These are phyloP conservation scores for Drosophila multiciliata DNA, from an alignment of 2,888 invertebrate species.

Conservation along the genomic window DNA sequence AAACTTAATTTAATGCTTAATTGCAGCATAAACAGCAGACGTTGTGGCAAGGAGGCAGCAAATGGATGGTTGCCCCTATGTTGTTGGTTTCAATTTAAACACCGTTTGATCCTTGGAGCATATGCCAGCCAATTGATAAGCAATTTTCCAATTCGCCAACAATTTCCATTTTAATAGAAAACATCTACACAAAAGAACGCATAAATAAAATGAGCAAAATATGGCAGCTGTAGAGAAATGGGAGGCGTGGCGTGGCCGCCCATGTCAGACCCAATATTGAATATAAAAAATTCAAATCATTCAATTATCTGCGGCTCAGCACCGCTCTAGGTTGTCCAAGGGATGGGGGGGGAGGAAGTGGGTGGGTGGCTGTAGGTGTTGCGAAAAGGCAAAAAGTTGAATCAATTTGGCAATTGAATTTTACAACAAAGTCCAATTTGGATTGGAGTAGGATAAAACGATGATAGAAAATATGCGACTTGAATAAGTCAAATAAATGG, in stretches of 20 bases:
- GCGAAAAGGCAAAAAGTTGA: conserved; percentile 73
- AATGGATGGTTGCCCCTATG: conserved; percentile 37
- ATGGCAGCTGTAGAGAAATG: conserved; percentile 38
- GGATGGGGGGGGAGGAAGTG: background rate
- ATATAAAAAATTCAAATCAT: conserved; percentile 83
- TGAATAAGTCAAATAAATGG: conserved; percentile 77
- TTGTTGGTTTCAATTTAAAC: conserved; percentile 46
- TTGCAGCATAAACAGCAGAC: conserved; percentile 53
- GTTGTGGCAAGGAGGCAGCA: background rate
- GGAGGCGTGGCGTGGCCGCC: conserved; percentile 29
- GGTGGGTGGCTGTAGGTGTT: background rate
- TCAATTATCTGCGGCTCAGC: conserved; percentile 82
- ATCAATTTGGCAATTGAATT: conserved; percentile 81
- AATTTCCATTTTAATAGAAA: conserved; percentile 81
- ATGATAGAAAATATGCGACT: conserved; percentile 48
- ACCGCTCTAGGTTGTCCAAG: conserved; percentile 27
- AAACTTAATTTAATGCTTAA: conserved; percentile 78
- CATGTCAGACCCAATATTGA: conserved; percentile 69
- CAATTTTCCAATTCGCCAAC: conserved; percentile 81
- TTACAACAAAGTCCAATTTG: conserved; percentile 47
- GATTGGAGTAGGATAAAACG: background rate
- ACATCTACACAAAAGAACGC: conserved; percentile 52
- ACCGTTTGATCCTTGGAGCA: conserved; percentile 73
- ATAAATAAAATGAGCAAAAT: conserved; percentile 41
- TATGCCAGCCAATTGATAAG: conserved; percentile 77